A percentile compares a stretch with the other conserved stretches of the same genome.
Evolutionary conservation across 2,113 vertebrate species (phyloP).

Genomic region (Peromyscus polionotus): DNA sequence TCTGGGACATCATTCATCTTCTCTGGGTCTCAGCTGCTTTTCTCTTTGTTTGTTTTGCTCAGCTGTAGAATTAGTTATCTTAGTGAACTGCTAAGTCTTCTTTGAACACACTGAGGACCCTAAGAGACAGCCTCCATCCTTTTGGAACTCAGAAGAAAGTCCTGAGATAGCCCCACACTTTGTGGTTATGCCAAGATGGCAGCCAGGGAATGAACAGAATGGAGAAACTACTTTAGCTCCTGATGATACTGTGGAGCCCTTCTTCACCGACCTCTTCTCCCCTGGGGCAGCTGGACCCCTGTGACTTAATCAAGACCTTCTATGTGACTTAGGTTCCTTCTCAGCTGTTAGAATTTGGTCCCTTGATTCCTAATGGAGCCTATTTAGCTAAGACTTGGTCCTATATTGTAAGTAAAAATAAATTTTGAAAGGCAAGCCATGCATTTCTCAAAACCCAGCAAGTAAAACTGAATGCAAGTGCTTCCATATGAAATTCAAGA

Average conservation of each 20-base stretch:
- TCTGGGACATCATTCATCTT: background rate
- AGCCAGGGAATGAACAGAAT: background rate
- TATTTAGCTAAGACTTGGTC: background rate
- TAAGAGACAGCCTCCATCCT: background rate
- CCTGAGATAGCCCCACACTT: constrained; percentile 12
- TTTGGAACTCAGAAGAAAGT: constrained; percentile 15
- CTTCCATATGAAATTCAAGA: background rate
- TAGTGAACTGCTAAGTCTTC: background rate
- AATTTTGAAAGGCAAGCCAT: background rate
- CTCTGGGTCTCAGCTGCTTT: background rate
- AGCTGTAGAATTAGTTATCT: background rate
- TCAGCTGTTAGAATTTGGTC: background rate
- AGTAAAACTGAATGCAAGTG: constrained; percentile 2
- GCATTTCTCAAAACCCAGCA: constrained; percentile 41
- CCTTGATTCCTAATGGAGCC: constrained; percentile 2
- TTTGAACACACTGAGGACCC: background rate
- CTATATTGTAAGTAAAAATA: constrained; percentile 25
- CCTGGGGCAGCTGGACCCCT: background rate
- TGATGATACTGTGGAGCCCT: background rate
- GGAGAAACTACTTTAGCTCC: background rate
- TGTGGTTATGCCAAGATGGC: background rate
- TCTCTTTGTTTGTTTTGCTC: background rate
- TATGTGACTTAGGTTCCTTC: background rate
- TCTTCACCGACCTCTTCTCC: background rate
- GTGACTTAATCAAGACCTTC: background rate